A percentile compares a stretch with the other conserved stretches of the same genome.
These are phyloP conservation scores for Labroides dimidiatus DNA, from an alignment of 2,797 vertebrate genomes.

Conservation along the genomic window DNA sequence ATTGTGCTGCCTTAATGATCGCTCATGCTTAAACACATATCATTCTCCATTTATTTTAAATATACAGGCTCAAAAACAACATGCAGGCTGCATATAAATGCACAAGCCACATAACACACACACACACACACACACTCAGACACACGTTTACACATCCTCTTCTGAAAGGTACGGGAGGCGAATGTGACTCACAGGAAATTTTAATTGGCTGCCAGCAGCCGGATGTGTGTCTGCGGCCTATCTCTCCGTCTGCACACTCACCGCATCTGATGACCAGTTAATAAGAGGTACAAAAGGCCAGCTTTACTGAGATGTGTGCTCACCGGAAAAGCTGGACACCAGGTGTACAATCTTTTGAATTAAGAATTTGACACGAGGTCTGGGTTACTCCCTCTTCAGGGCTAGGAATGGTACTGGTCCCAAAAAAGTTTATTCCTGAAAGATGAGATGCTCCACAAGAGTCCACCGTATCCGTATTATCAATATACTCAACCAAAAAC, in stretches of 20 bases:
- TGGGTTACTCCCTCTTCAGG: conserved; percentile 25
- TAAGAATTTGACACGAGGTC: conserved; percentile 48
- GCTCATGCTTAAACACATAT: conserved; percentile 47
- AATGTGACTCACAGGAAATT: conserved; percentile 65
- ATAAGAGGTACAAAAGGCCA: conserved; percentile 60
- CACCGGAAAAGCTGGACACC: conserved; percentile 47
- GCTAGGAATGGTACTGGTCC: conserved; percentile 36
- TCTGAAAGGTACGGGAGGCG: conserved; percentile 40
- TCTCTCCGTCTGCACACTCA: conserved; percentile 49
- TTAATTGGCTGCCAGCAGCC: conserved; percentile 67
- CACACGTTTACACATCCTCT: conserved; percentile 23
- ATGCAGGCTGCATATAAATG: conserved; percentile 37
- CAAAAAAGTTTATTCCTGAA: conserved; percentile 21
- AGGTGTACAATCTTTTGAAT: conserved; percentile 67
- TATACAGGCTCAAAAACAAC: conserved; percentile 40
- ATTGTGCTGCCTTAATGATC: conserved; percentile 63
- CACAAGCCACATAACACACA: conserved; percentile 33
- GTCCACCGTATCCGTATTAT: not conserved
- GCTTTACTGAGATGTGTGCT: conserved; percentile 39
- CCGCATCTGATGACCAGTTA: conserved; percentile 50
- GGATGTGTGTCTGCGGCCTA: conserved; percentile 55
- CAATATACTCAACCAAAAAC: conserved; percentile 20
- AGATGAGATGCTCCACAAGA: conserved; percentile 13
- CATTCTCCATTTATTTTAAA: conserved; percentile 42
- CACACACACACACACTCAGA: conserved; percentile 4